Evolutionary conservation across 2,797 vertebrate genomes (phyloP).

Genomic region (Poeciliopsis turneri): DNA sequence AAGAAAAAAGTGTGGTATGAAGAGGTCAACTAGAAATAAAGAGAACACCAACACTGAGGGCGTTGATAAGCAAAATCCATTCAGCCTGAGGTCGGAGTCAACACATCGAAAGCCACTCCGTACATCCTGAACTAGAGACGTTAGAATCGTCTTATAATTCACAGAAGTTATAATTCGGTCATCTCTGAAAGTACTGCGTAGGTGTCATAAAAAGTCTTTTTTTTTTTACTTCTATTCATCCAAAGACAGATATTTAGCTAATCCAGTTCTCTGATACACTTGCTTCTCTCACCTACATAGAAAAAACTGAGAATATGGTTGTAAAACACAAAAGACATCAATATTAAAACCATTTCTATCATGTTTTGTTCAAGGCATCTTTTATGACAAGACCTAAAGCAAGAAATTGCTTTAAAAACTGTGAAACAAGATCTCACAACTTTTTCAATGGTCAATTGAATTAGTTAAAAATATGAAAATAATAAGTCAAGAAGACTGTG

Average conservation of each 20-base stretch:
- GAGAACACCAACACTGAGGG: neutral
- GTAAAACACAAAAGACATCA: neutral
- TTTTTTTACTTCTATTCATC: neutral
- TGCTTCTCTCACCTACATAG: neutral
- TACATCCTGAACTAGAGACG: neutral
- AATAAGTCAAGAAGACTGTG: neutral
- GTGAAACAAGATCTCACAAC: neutral
- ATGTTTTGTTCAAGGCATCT: neutral
- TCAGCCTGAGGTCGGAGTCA: neutral
- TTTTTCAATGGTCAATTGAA: neutral
- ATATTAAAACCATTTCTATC: neutral
- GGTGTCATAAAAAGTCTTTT: neutral
- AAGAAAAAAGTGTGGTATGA: neutral
- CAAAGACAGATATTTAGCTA: neutral
- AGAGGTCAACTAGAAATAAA: too few species aligned
- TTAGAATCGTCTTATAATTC: neutral
- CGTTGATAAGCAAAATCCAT: neutral
- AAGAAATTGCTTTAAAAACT: neutral
- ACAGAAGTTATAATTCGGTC: neutral
- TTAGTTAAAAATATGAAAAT: neutral
- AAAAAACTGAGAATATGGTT: neutral
- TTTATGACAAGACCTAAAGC: neutral
- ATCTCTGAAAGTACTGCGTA: neutral
- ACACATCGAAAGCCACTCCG: neutral
- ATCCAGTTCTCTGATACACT: neutral